phyloP scores from a whole-genome alignment of 2,888 invertebrate genomes.

The Limulus polyphemus region DNA sequence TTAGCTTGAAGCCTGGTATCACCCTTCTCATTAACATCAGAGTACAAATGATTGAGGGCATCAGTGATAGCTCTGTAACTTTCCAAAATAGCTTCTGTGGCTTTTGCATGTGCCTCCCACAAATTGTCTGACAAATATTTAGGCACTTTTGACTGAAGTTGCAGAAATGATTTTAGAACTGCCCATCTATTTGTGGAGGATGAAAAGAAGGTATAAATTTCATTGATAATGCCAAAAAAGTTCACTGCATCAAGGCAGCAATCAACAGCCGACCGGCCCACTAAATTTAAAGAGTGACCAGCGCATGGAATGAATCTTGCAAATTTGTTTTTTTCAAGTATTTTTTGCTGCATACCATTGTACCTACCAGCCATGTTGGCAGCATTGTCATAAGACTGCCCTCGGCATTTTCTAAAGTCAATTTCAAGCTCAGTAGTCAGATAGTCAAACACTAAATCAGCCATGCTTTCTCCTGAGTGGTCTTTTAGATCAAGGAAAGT shows the following conservation, averaged over 20 bases:
- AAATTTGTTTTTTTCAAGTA: neutral
- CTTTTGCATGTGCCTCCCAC: slow-evolving; percentile 6
- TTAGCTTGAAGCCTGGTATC: too few species aligned
- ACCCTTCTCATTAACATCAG: too few species aligned
- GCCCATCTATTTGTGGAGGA: neutral
- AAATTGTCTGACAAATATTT: slow-evolving; percentile 1
- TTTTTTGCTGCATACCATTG: neutral
- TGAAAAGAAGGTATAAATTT: neutral
- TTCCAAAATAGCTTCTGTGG: slow-evolving; percentile 3
- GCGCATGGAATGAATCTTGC: neutral
- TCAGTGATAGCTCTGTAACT: slow-evolving; percentile 1
- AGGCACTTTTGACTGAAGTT: too few species aligned
- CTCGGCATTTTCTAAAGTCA: neutral
- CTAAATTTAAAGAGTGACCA: neutral
- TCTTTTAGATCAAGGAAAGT: neutral
- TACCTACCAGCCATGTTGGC: neutral
- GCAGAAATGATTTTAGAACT: too few species aligned
- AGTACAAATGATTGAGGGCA: too few species aligned
- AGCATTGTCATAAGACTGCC: neutral
- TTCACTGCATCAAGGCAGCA: neutral
- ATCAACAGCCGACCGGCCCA: slow-evolving; percentile 4
- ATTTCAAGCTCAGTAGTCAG: neutral
- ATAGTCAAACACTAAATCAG: neutral
- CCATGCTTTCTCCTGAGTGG: neutral
- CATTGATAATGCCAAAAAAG: neutral